phyloP scores from a whole-genome alignment of 1,140 invertebrate species.

The Meloidogyne hapla region DNA sequence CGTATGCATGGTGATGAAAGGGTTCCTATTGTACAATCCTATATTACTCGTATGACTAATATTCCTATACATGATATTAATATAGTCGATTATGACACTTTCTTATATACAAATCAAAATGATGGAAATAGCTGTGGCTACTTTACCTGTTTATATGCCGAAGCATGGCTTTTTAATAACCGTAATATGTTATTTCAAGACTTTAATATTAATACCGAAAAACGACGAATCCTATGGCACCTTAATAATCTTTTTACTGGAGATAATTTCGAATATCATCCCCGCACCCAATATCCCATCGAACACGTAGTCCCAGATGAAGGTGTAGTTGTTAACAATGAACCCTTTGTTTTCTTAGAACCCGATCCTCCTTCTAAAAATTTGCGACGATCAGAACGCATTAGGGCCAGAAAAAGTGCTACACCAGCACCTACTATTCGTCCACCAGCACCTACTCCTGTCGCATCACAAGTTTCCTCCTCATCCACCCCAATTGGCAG shows the following conservation, averaged over 20 bases:
- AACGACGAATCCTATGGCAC: background rate
- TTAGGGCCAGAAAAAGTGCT: too few relatives aligned
- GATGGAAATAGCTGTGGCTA: background rate
- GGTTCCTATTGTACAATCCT: background rate
- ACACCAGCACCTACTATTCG: background rate
- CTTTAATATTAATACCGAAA: background rate
- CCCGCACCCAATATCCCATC: background rate
- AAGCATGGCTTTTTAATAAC: slow-evolving; percentile 1
- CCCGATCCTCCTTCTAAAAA: too few relatives aligned
- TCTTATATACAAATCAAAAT: background rate
- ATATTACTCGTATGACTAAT: background rate
- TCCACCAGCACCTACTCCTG: background rate
- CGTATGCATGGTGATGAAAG: background rate
- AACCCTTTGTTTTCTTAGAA: background rate
- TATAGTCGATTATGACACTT: background rate
- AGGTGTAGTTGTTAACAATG: background rate
- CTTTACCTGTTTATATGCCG: slow-evolving; percentile 5
- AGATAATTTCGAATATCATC: background rate
- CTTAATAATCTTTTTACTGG: background rate
- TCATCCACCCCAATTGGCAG: too few relatives aligned
- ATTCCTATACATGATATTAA: background rate
- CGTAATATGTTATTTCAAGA: too few relatives aligned
- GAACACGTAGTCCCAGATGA: background rate
- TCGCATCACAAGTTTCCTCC: too few relatives aligned
- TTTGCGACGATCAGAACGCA: too few relatives aligned